Percentiles rank a stretch among this genome's conserved stretches.
Conservation (phyloP, 2,888 invertebrate species). For the Lochmaea capreae region DNA sequence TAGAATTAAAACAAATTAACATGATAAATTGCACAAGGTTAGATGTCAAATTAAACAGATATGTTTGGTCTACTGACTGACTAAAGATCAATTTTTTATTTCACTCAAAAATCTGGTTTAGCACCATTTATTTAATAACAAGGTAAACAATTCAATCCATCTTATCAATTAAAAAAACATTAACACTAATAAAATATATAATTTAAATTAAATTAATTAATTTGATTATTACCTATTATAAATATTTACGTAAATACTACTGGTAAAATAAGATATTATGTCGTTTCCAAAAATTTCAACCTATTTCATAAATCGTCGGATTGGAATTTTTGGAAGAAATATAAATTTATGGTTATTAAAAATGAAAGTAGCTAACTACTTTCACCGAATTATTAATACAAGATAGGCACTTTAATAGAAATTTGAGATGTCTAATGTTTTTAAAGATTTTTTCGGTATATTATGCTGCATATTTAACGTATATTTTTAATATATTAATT, state of each 20-base stretch:
- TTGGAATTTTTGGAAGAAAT: not conserved
- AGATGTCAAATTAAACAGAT: no score
- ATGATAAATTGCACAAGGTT: not conserved
- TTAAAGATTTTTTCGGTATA: not conserved
- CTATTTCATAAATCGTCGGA: not conserved
- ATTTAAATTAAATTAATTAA: not conserved
- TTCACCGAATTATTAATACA: slow-evolving; percentile 20
- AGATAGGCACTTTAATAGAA: slow-evolving; percentile 30
- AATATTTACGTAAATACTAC: not conserved
- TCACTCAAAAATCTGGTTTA: no score
- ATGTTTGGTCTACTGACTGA: no score
- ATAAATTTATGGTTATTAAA: slow-evolving; percentile 27
- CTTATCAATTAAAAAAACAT: not conserved
- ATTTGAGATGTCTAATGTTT: slow-evolving; percentile 18
- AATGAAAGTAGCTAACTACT: slow-evolving; percentile 25
- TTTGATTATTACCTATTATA: not conserved
- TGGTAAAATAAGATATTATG: not conserved
- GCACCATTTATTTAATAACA: not conserved
- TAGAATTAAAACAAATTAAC: not conserved
- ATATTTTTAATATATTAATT: not conserved
- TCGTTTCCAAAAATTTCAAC: not conserved
- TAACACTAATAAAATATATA: not conserved
- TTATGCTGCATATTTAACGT: slow-evolving; percentile 17
- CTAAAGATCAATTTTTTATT: no score
- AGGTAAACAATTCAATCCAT: not conserved